phyloP scores from a whole-genome alignment of 1,140 invertebrate genomes.

The Drosophila fuyamai region DNA sequence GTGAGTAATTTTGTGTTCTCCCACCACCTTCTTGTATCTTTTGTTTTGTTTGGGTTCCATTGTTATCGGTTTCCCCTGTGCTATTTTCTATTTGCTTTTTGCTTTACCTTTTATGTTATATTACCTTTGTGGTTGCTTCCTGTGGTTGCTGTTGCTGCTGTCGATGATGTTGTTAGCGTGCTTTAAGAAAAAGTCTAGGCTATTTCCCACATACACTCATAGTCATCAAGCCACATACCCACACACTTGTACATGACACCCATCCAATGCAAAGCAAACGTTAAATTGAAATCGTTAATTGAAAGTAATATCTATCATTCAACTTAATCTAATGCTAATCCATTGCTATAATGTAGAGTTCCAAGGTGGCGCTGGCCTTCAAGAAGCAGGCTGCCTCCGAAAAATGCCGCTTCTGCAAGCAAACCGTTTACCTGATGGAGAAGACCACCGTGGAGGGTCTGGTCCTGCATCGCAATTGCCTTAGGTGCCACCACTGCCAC shows the following conservation, averaged over 20 bases:
- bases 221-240: constrained; percentile 14
- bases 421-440: constrained; percentile 95
- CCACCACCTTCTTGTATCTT: constrained; percentile 18
- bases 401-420: constrained; percentile 94
- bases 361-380: constrained; percentile 86
- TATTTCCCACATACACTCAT: constrained; percentile 22
- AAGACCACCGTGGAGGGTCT: constrained; percentile 93
- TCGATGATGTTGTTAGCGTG: constrained; percentile 31
- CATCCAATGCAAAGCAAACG: constrained; percentile 38
- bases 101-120: constrained; percentile 9
- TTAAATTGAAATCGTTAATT: constrained; percentile 14
- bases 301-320: background rate
- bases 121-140: constrained; percentile 20
- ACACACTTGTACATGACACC: constrained; percentile 34
- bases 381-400: constrained; percentile 89
- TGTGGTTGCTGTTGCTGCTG: constrained; percentile 27
- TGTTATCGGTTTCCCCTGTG: constrained; percentile 7
- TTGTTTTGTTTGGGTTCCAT: constrained; percentile 31
- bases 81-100: constrained; percentile 11
- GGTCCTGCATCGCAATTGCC: constrained; percentile 94
- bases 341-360: constrained; percentile 84
- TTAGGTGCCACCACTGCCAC: constrained; percentile 87
- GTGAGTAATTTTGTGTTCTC: constrained; percentile 85
- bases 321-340: background rate
- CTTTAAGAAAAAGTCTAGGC: constrained; percentile 43